phyloP scores from a whole-genome alignment of 30 jellyfish, hydroid and myxozoan genomes.

The Cassiopea andromeda region DNA sequence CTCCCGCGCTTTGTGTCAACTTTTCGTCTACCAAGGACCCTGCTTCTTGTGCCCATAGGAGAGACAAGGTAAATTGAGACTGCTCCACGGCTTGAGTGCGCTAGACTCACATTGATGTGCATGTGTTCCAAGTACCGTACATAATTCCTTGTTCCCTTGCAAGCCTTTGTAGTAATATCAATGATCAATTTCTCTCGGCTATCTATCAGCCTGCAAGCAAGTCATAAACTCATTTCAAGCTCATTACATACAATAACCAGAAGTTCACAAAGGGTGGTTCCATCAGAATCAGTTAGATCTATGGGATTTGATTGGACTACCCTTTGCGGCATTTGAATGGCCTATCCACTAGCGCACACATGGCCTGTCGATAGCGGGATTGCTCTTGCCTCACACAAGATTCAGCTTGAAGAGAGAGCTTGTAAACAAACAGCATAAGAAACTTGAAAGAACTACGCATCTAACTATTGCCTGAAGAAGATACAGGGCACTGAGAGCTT shows the following conservation, averaged over 20 bases:
- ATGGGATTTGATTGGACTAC: too few species aligned
- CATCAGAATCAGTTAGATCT: too few species aligned
- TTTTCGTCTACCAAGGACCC: constrained; percentile 70
- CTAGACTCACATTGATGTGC: constrained; percentile 74
- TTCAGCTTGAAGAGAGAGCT: too few species aligned
- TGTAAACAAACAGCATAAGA: too few species aligned
- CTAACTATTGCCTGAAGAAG: too few species aligned
- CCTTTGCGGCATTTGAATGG: too few species aligned
- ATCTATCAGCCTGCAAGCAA: constrained; percentile 60
- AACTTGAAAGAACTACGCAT: too few species aligned
- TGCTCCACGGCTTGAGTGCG: constrained; percentile 87
- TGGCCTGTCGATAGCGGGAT: too few species aligned
- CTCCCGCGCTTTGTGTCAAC: constrained; percentile 60
- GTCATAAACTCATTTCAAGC: background rate
- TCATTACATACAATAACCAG: background rate
- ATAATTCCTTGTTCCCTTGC: constrained; percentile 75
- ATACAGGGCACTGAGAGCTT: too few species aligned
- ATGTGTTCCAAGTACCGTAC: constrained; percentile 90
- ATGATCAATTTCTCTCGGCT: constrained; percentile 61
- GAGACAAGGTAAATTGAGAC: constrained; percentile 78
- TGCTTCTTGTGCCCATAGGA: constrained; percentile 92
- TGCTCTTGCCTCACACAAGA: too few species aligned
- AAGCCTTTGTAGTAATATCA: constrained; percentile 67
- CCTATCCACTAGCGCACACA: too few species aligned
- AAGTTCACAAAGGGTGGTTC: too few species aligned